phyloP scores from a whole-genome alignment of 2,888 invertebrate species.

The Smittia sp. region DNA sequence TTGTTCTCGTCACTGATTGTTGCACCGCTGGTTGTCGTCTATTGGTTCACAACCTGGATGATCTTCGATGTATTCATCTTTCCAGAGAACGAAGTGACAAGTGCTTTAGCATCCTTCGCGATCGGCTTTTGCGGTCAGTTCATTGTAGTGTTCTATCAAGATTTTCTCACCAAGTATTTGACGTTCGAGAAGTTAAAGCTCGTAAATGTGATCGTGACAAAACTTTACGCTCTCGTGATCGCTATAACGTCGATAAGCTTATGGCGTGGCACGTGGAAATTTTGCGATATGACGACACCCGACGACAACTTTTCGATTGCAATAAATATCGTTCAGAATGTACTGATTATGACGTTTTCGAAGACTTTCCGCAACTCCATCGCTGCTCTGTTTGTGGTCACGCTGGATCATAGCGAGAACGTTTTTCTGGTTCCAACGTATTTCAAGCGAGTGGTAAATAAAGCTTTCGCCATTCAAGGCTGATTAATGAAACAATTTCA shows the following conservation, averaged over 20 bases:
- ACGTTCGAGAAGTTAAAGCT: background rate
- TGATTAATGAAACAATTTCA: background rate
- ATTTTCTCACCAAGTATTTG: background rate
- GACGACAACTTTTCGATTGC: background rate
- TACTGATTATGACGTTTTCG: background rate
- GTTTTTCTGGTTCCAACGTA: background rate
- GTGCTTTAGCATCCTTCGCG: background rate
- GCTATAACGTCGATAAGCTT: background rate
- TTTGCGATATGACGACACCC: background rate
- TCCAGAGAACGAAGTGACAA: background rate
- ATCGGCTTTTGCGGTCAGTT: conserved; percentile 21
- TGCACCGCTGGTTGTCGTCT: background rate
- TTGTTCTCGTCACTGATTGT: background rate
- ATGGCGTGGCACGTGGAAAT: conserved; percentile 13
- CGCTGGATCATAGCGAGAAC: background rate
- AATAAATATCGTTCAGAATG: conserved; percentile 23
- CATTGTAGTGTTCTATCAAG: background rate
- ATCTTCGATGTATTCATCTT: background rate
- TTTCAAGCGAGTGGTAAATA: background rate
- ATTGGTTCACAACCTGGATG: conserved; percentile 1
- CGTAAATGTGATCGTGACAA: background rate
- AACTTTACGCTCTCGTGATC: background rate
- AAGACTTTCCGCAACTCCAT: background rate
- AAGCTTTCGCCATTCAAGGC: background rate
- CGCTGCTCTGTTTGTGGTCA: background rate